Evolutionary conservation across 1,140 invertebrate genomes (phyloP).

Genomic region (Polyergus mexicanus): DNA sequence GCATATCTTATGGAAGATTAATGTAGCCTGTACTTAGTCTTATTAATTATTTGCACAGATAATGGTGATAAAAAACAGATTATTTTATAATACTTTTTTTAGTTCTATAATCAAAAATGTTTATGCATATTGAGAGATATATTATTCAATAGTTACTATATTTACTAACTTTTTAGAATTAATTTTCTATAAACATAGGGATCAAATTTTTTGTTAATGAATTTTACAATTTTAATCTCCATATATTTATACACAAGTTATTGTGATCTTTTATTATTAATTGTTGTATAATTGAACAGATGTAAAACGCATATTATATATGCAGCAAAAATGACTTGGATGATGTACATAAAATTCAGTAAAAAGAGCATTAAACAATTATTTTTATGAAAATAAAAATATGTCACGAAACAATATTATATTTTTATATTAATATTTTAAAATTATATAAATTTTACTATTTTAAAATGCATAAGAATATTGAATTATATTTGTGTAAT

Average conservation of each 20-base stretch:
- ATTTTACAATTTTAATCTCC: background rate
- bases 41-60: background rate
- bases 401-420: background rate
- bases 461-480: too few relatives aligned
- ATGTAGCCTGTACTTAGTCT: conserved; percentile 22
- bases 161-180: background rate
- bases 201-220: background rate
- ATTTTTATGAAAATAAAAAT: conserved; percentile 10
- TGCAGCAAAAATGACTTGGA: background rate
- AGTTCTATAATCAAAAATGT: background rate
- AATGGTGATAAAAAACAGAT: background rate
- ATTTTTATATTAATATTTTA: conserved; percentile 10
- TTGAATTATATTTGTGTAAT: background rate
- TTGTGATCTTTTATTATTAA: background rate
- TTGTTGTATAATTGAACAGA: background rate
- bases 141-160: background rate
- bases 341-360: too few relatives aligned
- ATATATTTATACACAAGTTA: background rate
- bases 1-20: conserved; percentile 57
- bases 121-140: background rate
- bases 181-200: background rate
- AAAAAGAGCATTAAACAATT: background rate
- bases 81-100: background rate
- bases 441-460: too few relatives aligned
- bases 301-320: background rate